phyloP scores from a whole-genome alignment of 37 sponge, comb jelly and placozoan species.

The Petrosia ficiformis region DNA sequence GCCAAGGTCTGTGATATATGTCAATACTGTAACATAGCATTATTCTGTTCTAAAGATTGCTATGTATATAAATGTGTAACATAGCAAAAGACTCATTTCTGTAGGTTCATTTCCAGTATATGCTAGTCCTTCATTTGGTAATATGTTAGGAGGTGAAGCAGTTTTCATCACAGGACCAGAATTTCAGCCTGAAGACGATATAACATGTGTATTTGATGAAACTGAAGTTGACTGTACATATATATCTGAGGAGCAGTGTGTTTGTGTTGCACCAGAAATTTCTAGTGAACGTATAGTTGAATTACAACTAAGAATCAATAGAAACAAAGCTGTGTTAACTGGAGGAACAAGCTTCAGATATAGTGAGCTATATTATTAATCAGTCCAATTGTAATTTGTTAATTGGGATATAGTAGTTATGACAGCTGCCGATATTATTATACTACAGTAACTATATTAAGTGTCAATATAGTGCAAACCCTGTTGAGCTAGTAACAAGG shows the following conservation, averaged over 20 bases:
- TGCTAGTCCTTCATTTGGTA: constrained; percentile 35
- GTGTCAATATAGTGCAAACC: no score
- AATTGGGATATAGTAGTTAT: background rate
- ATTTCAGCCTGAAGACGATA: constrained; percentile 10
- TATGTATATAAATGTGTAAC: no score
- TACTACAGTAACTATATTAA: no score
- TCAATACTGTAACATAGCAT: no score
- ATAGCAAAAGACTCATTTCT: no score
- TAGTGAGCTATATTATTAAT: constrained; percentile 9
- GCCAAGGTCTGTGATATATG: no score
- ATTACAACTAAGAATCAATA: constrained; percentile 12
- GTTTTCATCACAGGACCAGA: constrained; percentile 10
- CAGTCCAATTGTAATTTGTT: background rate
- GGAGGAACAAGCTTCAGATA: constrained; percentile 3
- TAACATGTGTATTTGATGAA: constrained; percentile 43
- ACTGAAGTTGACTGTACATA: background rate
- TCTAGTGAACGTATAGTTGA: constrained; percentile 15
- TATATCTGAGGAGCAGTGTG: constrained; percentile 5
- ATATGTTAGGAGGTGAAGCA: constrained; percentile 53
- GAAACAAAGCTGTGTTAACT: background rate
- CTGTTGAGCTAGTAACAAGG: no score
- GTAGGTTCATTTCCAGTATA: background rate
- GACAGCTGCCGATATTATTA: no score
- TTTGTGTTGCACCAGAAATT: constrained; percentile 47
- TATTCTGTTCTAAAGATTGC: no score